Conservation (phyloP, 2,797 vertebrate genomes). For the Trematomus bernacchii region DNA sequence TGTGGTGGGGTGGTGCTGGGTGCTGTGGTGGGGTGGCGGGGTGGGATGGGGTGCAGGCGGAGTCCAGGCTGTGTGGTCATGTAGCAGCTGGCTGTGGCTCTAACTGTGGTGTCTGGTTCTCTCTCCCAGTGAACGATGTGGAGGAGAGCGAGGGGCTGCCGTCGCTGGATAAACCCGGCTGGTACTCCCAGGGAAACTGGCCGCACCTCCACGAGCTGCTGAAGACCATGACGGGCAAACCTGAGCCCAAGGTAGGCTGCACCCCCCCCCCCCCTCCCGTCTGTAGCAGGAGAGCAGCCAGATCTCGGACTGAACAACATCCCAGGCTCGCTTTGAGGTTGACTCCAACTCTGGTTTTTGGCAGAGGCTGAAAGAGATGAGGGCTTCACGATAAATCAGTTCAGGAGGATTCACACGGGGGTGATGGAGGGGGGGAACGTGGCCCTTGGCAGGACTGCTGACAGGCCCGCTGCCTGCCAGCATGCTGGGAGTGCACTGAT, state of each 20-base stretch:
- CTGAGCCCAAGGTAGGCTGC: conserved; percentile 91
- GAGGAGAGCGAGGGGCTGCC: conserved; percentile 89
- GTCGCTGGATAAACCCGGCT: conserved; percentile 92
- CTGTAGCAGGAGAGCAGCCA: conserved; percentile 7
- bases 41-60: conserved; percentile 7
- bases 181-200: conserved; percentile 98
- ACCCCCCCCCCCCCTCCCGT: neutral
- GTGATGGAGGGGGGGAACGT: conserved; percentile 56
- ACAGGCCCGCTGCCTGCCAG: conserved; percentile 35
- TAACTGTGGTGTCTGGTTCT: conserved; percentile 16
- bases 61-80: conserved; percentile 15
- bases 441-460: conserved; percentile 44
- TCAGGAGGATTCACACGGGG: conserved; percentile 64
- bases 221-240: conserved; percentile 92
- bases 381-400: conserved; percentile 47
- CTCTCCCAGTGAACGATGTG: conserved; percentile 89
- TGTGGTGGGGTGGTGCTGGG: too few species aligned
- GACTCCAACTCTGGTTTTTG: conserved; percentile 42
- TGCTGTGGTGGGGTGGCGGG: too few species aligned
- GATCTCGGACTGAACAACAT: conserved; percentile 8
- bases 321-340: conserved; percentile 53
- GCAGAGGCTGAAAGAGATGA: conserved; percentile 61
- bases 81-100: conserved; percentile 14
- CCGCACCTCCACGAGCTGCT: conserved; percentile 92
- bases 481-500: conserved; percentile 14